Evolutionary conservation across 2,113 vertebrate genomes (phyloP), one percentile per base, ranked within the genome.

Genomic region (Ondatra zibethicus): DNA sequence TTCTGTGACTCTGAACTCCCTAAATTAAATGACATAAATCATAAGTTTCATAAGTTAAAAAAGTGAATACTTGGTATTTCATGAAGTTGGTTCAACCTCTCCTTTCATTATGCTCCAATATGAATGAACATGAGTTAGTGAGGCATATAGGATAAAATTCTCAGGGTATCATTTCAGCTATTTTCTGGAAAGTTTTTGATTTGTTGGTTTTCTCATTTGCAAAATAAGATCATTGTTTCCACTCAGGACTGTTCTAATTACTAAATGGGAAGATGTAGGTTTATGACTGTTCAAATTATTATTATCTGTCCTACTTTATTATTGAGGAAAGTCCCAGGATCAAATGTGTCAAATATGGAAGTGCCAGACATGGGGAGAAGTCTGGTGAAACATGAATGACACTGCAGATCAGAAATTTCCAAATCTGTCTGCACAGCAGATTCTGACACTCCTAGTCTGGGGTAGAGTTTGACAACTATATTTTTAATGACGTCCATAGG

Each of bases 21-120:
- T 42, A 81, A 73, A 90, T 81, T 92, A 96, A 95, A 91, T 29
- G 27, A 88, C 61, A 95, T 78, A 77, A 96, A 93, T 94, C 61
- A 82, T 73, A 88, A 92, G 12, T 95, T 89, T 91, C 88, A 8
- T 81, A 47, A 45, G 29, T 88, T 58, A 76, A 86, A 95, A 89
- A 66, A 81, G 31, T 66, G 31, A 88, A 94, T 91, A 52, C 16
- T 61, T 29, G 7, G 14, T 87, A 61, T 80, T 96, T 86, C 36
- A 61, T 87, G 52, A 66, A 23, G 21, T 86, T 68, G 5, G 7
- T 77, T 89, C 66, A 55, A 27, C 9, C 25, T 82, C 6, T 88
- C 63, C 36, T 45, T 89, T 6, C 16, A 45, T 58, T 33, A 14
- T 42, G 0, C 55, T 75, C 31, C 82, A 7, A 39, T 72, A 88